Evolutionary conservation across 2,113 vertebrate species (phyloP), one percentile per base, ranked within the genome.

Genomic region (Rhizomys pruinosus): DNA sequence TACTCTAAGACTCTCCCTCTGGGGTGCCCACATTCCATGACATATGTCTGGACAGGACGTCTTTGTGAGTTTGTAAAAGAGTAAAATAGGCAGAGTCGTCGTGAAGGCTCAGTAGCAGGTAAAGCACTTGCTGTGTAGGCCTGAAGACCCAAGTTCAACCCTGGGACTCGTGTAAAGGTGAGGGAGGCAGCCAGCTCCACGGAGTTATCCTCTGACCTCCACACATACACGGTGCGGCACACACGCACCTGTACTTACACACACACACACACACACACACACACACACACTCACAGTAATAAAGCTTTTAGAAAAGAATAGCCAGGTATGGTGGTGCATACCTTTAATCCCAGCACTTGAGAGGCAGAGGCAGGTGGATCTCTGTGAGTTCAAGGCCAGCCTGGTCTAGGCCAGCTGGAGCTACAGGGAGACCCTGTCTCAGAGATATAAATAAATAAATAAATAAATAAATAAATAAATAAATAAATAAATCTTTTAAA

Each of bases 1-100:
- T n/a, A 42, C 20, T 34, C 79, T 1, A 39, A 25, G 61, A 10
- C 16, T 44, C 7, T 85, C 5, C 25, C 44, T 61, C 11, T 80
- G 22, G 6, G 52, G 42, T 55, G 19, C 57, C 42, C 34, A 15
- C 0, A 1, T 42, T 39, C 32, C 25, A 1, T 0, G 78, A 0
- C 20, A 3, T 5, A 39, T 2, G 4, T 44, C 25, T 7, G 12
- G 20, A 66, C 76, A 37, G 84, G 15, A 12, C 15, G 6, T 72
- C 39, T 61, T 64, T 64, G 23, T 34, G 27, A 52, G 29, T 25
- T 23, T 2, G 1, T 8, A 9, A 63, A 76, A 23, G 15, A 25
- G 13, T 47, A 20, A 42, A 20, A 37, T 17, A 9, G 34, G 23
- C 19, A 6, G 39, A 47, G 47, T 7, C 71, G 47, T 15, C 23